Conservation (phyloP, 2,888 invertebrate genomes). For the Eristalis intricaria region DNA sequence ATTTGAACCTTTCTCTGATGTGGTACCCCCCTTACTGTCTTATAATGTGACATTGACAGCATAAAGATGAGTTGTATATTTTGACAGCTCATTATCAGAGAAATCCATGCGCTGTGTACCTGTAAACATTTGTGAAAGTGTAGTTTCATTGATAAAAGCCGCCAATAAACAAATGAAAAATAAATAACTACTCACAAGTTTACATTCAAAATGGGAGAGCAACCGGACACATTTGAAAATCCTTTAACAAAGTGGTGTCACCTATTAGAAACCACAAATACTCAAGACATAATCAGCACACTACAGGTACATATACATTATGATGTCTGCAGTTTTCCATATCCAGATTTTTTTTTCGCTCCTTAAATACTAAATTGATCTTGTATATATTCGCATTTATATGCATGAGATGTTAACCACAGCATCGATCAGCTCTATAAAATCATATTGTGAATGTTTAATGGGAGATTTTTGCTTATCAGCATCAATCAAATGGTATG, state of each 20-base stretch:
- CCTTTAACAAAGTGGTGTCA: slow-evolving; percentile 21
- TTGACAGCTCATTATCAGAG: slow-evolving; percentile 19
- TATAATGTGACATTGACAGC: not conserved
- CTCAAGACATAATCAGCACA: slow-evolving; percentile 14
- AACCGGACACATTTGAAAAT: not conserved
- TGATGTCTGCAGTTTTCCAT: not conserved
- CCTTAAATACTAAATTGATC: not conserved
- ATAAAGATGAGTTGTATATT: not conserved
- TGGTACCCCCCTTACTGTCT: not conserved
- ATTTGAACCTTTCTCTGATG: not conserved
- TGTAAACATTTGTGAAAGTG: slow-evolving; percentile 20
- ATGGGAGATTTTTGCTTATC: not conserved
- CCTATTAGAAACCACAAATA: not conserved
- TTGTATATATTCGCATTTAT: not conserved
- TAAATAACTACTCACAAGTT: too few relatives aligned
- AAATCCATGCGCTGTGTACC: slow-evolving; percentile 9
- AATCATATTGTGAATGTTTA: too few relatives aligned
- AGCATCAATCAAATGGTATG: not conserved
- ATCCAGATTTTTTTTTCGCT: not conserved
- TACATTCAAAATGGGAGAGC: slow-evolving; percentile 12
- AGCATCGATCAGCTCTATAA: too few relatives aligned
- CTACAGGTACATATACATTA: slow-evolving; percentile 29
- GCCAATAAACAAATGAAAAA: not conserved
- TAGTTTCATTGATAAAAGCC: not conserved
- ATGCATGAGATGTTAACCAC: not conserved